These are phyloP conservation scores for Micrastur ruficollis DNA, from an alignment of 2,797 vertebrate species.

Conservation along the genomic window DNA sequence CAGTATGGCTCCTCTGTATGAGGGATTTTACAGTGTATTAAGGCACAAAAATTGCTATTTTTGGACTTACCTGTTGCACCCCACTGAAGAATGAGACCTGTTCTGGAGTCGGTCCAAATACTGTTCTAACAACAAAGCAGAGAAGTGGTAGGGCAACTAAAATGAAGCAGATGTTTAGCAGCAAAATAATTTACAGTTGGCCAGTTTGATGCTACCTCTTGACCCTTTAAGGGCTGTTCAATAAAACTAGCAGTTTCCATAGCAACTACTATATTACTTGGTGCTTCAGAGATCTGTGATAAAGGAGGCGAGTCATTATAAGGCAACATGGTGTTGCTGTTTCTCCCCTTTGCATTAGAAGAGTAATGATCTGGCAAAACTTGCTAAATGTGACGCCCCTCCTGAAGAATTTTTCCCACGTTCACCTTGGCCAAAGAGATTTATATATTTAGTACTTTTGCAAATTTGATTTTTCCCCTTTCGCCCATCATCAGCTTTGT, in stretches of 20 bases:
- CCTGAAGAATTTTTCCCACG: constrained; percentile 52
- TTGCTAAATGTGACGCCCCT: not conserved
- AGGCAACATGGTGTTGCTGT: constrained; percentile 4
- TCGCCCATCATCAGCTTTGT: not conserved
- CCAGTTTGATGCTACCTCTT: constrained; percentile 14
- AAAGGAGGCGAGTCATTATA: not conserved
- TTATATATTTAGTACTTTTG: not conserved
- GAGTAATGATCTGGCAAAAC: constrained; percentile 32
- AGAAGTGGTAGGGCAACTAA: not conserved
- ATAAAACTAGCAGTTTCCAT: constrained; percentile 51
- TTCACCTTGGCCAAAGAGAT: constrained; percentile 20
- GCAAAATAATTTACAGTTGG: not conserved
- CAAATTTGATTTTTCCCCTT: constrained; percentile 14
- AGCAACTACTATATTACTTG: constrained; percentile 50
- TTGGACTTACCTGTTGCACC: not conserved
- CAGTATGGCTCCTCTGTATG: not conserved
- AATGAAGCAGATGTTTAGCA: constrained; percentile 32
- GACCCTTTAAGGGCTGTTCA: constrained; percentile 46
- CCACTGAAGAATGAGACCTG: not conserved
- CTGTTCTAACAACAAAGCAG: not conserved
- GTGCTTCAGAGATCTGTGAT: constrained; percentile 46
- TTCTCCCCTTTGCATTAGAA: constrained; percentile 1
- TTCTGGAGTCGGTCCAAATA: not conserved
- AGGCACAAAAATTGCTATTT: not conserved
- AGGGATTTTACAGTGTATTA: not conserved